Evolutionary conservation across 2,797 vertebrate genomes (phyloP).

Genomic region (Gobio occitaniae): DNA sequence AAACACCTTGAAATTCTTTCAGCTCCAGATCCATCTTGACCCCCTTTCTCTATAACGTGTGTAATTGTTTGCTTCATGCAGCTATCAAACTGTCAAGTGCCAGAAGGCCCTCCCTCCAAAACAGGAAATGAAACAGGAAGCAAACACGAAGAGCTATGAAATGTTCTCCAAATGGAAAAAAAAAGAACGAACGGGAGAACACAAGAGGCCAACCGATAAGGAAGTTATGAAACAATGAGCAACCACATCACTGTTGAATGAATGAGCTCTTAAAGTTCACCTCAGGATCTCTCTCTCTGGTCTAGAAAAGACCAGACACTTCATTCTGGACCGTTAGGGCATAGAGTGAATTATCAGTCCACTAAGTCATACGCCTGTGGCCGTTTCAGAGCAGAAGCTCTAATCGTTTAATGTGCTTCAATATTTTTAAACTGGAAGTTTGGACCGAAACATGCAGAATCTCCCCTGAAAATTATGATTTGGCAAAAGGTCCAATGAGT

Average conservation of each 20-base stretch:
- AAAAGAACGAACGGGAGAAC: not conserved
- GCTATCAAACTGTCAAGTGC: slow-evolving; percentile 10
- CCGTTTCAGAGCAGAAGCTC: slow-evolving; percentile 28
- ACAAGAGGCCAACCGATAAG: slow-evolving; percentile 63
- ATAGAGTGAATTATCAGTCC: not conserved
- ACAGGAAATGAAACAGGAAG: slow-evolving; percentile 38
- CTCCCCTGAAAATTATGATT: slow-evolving; percentile 15
- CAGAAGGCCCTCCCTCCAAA: slow-evolving; percentile 11
- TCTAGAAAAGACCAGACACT: slow-evolving; percentile 19
- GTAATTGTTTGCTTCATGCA: not conserved
- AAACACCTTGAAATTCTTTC: not conserved
- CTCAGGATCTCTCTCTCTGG: slow-evolving; percentile 63
- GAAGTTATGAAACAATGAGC: slow-evolving; percentile 55
- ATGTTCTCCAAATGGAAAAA: slow-evolving; percentile 32
- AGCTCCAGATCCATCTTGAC: not conserved
- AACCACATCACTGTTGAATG: slow-evolving; percentile 54
- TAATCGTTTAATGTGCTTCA: not conserved
- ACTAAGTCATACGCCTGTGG: slow-evolving; percentile 42
- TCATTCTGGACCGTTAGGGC: slow-evolving; percentile 38
- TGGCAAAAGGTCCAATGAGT: not conserved
- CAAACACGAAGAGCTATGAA: slow-evolving; percentile 22
- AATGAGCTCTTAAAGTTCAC: slow-evolving; percentile 73
- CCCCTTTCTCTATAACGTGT: not conserved
- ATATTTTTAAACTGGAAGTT: slow-evolving; percentile 19
- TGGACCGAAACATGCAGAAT: slow-evolving; percentile 37